Base-by-base conservation (phyloP, 2,888 invertebrate genomes). In the Eilema depressum region DNA sequence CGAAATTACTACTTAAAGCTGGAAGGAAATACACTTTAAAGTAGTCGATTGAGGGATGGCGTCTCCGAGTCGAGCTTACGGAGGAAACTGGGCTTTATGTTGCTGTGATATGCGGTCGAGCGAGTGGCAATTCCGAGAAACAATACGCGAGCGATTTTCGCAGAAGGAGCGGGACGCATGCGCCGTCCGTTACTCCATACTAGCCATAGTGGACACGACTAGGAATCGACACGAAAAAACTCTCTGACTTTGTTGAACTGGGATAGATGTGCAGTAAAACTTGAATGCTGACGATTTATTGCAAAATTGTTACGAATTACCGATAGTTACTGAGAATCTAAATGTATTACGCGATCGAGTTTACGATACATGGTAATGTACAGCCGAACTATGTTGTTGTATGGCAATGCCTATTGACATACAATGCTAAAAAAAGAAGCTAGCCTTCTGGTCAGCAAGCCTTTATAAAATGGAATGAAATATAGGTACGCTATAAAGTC, bases 141-240 rank as follows among this genome's bases (percentile, higher is more conserved):
- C 94, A 95, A 95, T 93, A 87, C 86, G 86, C 83, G 75, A 77
- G 87, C 89, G 87, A 87, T 86, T 85, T 94, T 94, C 94, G 91
- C 87, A 89, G 93, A 95, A 94, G 88, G 92, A 93, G 92, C 93
- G 93, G 93, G 89, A 86, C 85, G 87, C 84, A 83, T 81, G 82
- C 84, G 83, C 75, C 83, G 85, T 82, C 94, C 94, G 94, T 94
- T 94, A 94, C 85, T 87, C 84, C 85, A 86, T 86, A 81, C 85
- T 84, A 81, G 81, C 86, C 85, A 86, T 88, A 87, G 90, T 89
- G 89, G 89, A 89, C 88, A 80, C 86, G 85, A 91, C 93, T 94
- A 92, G 93, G 92, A 92, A 92, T 92, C 88, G 88, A 85, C 87
- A 87, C 86, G 88, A 91, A 95, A 95, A 95, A 95, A 94, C 92